Evolutionary conservation across 2,888 invertebrate species (phyloP), one percentile per base, ranked within the genome.

Genomic region (Magallana nippona): DNA sequence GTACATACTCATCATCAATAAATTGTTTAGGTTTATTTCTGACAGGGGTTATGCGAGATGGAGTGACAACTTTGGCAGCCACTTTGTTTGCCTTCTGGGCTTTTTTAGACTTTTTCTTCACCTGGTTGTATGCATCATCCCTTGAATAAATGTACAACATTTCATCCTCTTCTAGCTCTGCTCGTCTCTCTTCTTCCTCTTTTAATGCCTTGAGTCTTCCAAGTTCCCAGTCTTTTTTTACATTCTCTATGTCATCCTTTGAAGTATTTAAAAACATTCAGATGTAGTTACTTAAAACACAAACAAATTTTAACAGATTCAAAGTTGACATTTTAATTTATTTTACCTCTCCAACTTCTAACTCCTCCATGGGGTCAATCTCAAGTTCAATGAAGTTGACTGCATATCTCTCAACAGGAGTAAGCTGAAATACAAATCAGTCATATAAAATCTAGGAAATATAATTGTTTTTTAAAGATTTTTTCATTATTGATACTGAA

Each of bases 361-460:
- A 93, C 91, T 98, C 98, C 92, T 98, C 98, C 92, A 96, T 96
- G 19, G 96, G 96, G 27, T 96, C 96, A 94, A 97, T 97, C 83
- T 97, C 97, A 89, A 96, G 96, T 95, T 99, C 99, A 90, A 99
- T 97, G 93, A 98, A 97, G 32, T 96, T 96, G 96, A 99, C 97
- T 19, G 99, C 99, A 95, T 98, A 99, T 83, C 97, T 96, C 95
- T 99, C 99, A 86, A 99, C 96, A 0, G 98, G 98, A 58, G 97
- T 97, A 87, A 99, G 95, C 98, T 99, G 89, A 81, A 90, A 87
- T n/a, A 32, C 19, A 55, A 44, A 71, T 3, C 11, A 55, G n/a
- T n/a, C 8, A 71, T 32, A 8, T 57, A 44, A 44, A 44, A 44
- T 44, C 44, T 44, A 44, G 8, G 44, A 44, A 44, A 44, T 44